Percentiles rank a stretch among this genome's conserved stretches.
These are phyloP conservation scores for Pheosia tremula DNA, from an alignment of 2,888 invertebrate species.

Conservation along the genomic window DNA sequence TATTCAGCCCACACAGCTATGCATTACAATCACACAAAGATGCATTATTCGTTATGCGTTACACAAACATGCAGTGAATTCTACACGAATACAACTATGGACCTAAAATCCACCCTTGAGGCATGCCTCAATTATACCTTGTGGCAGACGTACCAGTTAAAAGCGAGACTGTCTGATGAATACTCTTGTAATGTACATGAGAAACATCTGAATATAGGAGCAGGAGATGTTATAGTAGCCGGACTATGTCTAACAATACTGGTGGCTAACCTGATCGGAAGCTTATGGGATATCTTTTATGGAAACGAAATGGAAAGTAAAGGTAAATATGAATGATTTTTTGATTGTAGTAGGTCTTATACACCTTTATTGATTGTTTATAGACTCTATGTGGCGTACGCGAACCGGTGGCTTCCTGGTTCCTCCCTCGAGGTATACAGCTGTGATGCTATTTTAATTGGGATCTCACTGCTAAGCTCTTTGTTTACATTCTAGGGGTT, in stretches of 20 bases:
- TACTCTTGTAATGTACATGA: slow-evolving; percentile 17
- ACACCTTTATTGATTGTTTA: too few species aligned
- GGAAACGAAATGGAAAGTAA: neutral
- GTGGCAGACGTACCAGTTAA: slow-evolving; percentile 22
- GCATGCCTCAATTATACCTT: slow-evolving; percentile 34
- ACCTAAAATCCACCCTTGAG: slow-evolving; percentile 24
- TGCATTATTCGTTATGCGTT: slow-evolving; percentile 66
- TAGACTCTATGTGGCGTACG: too few species aligned
- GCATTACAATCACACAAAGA: slow-evolving; percentile 68
- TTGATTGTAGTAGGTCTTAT: too few species aligned
- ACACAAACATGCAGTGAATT: slow-evolving; percentile 56
- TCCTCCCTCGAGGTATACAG: too few species aligned
- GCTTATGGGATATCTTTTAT: slow-evolving; percentile 15
- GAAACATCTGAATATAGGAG: slow-evolving; percentile 10
- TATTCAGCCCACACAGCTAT: slow-evolving; percentile 61
- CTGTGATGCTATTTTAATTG: neutral
- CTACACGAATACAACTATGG: slow-evolving; percentile 32
- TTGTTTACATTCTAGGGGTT: slow-evolving; percentile 11
- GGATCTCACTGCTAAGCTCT: neutral
- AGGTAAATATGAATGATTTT: neutral
- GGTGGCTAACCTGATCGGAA: slow-evolving; percentile 24
- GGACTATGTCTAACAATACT: slow-evolving; percentile 12
- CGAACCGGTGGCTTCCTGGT: too few species aligned
- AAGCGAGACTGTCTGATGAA: slow-evolving; percentile 17
- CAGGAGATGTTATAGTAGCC: slow-evolving; percentile 19